Evolutionary conservation across 2,113 vertebrate genomes (phyloP).

Genomic region (Onychostruthus taczanowskii): DNA sequence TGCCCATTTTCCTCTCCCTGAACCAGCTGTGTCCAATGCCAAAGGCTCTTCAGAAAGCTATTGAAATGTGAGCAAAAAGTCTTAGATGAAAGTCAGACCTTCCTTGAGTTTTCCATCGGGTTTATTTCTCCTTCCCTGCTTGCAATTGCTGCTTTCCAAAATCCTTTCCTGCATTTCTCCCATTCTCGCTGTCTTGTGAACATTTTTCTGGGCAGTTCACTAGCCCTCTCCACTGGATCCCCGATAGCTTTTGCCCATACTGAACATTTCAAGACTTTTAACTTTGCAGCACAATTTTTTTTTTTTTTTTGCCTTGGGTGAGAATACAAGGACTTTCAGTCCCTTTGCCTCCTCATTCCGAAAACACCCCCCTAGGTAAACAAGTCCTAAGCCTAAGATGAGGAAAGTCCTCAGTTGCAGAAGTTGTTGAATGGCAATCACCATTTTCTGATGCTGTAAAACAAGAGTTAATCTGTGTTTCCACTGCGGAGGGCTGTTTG

Average conservation of each 20-base stretch:
- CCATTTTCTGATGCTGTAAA: slow-evolving; percentile 11
- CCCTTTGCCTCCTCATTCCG: neutral
- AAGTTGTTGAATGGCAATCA: neutral
- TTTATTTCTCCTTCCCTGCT: neutral
- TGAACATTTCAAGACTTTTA: neutral
- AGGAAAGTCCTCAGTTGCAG: neutral
- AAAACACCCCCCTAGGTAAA: neutral
- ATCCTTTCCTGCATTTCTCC: neutral
- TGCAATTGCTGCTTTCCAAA: neutral
- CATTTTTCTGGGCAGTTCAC: neutral
- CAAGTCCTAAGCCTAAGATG: neutral
- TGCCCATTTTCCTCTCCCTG: neutral
- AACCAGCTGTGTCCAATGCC: neutral
- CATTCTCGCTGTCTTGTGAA: neutral
- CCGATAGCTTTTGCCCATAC: accelerated
- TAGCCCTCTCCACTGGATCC: neutral
- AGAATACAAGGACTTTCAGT: neutral
- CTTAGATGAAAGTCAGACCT: neutral
- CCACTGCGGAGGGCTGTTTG: slow-evolving; percentile 7
- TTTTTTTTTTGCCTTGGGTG: neutral
- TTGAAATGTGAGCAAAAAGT: neutral
- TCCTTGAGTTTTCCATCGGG: neutral
- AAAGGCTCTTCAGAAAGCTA: neutral
- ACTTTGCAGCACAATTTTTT: neutral
- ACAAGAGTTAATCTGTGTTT: slow-evolving; percentile 49